Base-by-base conservation (phyloP, 2,888 invertebrate species). In the Gisinianus flammeolus region DNA sequence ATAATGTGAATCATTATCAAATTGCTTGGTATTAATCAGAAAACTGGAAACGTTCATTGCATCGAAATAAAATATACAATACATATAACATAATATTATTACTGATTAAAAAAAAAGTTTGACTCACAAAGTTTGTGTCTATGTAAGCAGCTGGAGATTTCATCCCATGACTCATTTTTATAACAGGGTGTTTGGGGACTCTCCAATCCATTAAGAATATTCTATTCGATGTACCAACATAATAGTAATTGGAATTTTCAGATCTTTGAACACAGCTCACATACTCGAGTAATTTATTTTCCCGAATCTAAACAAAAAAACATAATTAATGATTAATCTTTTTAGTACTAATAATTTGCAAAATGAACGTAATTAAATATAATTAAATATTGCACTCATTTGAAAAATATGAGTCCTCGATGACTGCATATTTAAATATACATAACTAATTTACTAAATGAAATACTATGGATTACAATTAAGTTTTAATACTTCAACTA, bases 131-230 rank as follows among this genome's bases (percentile, higher is more conserved):
- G 66, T 22, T 44, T n/a, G 71, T 79, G 19, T 80, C 74, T 4
- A 84, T 79, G 52, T 83, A 82, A 0, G 80, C 22, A 12, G 78
- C 77, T 16, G 83, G 71, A 28, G 83, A 82, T 33, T 75, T 75
- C 78, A 84, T 76, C 33, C 83, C 83, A 76, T 84, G 84, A 26
- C 54, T 80, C n/a, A 80, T 68, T 75, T 78, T 79, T 16, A 82
- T 58, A 2, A 84, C 81, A 6, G 84, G 84, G 66, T 81, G 79
- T 6, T 56, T 52, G 28, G 84, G 83, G 28, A 83, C 83, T 62
- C 84, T 66, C 26, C 77, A 44, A 71, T 84, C 84, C 83, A 84
- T 83, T 35, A 81, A 52, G 58, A 82, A 80, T 3, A 84, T 56
- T 66, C 81, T 73, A 0, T 76, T 56, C 2, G 81, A 78, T 24